Percentiles rank a stretch among this genome's conserved stretches.
Evolutionary conservation across 2,888 invertebrate genomes (phyloP).

Genomic region (Hyalella azteca): DNA sequence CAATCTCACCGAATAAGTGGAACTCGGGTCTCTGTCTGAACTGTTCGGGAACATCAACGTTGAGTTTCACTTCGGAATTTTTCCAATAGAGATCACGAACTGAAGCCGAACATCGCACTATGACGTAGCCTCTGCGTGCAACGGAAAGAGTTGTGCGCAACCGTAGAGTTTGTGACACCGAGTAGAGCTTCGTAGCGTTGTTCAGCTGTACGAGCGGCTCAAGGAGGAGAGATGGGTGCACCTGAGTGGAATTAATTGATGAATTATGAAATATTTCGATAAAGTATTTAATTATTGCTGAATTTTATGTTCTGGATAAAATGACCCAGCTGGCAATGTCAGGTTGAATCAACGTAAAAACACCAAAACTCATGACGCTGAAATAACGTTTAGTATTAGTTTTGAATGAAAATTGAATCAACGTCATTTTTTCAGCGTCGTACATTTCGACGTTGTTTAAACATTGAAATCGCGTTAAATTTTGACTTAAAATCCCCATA

Average conservation of each 20-base stretch:
- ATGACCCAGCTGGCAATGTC: too few species aligned
- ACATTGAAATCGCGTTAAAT: too few species aligned
- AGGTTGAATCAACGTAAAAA: too few species aligned
- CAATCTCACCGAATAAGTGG: constrained; percentile 26
- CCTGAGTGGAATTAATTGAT: background rate
- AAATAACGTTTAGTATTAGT: too few species aligned
- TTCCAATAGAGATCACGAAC: background rate
- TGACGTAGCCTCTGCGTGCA: background rate
- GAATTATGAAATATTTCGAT: too few species aligned
- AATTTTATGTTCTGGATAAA: too few species aligned
- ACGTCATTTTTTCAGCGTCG: too few species aligned
- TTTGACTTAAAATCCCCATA: too few species aligned
- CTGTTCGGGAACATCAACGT: constrained; percentile 10
- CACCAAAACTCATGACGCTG: too few species aligned
- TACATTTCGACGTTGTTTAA: too few species aligned
- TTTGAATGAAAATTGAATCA: too few species aligned
- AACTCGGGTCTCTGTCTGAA: constrained; percentile 15
- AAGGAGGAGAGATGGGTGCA: background rate
- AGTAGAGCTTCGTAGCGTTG: background rate
- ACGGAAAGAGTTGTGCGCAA: background rate
- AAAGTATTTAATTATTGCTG: too few species aligned
- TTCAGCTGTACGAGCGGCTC: background rate
- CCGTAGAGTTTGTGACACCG: constrained; percentile 9
- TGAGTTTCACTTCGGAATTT: constrained; percentile 15
- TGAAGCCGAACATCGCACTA: background rate